A percentile compares a stretch with the other conserved stretches of the same genome.
Conservation (phyloP, 2,797 vertebrate species). For the Danio tinwini region DNA sequence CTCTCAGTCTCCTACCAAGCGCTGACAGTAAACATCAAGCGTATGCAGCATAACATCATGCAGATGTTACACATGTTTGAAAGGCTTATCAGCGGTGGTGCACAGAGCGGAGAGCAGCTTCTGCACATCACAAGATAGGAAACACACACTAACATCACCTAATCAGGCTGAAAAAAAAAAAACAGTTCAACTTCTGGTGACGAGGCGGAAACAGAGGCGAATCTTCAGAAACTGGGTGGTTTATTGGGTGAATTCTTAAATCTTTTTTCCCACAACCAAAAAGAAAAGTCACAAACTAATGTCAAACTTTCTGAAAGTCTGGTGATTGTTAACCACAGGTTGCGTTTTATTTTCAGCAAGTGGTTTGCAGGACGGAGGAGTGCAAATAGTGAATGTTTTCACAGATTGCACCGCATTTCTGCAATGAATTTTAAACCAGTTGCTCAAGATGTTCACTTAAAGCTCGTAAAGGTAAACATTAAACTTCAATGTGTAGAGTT, state of each 20-base stretch:
- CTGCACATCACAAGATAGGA: conserved; percentile 24
- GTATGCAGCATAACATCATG: not conserved
- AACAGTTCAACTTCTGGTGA: not conserved
- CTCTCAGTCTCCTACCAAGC: conserved; percentile 14
- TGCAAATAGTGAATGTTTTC: not conserved
- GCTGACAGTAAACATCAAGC: conserved; percentile 1
- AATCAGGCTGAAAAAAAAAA: not conserved
- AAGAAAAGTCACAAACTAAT: not conserved
- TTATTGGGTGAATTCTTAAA: not conserved
- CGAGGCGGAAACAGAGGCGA: not conserved
- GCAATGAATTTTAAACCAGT: not conserved
- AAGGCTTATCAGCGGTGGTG: conserved; percentile 4
- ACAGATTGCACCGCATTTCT: not conserved
- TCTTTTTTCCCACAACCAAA: not conserved
- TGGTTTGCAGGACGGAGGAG: not conserved
- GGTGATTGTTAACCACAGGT: not conserved
- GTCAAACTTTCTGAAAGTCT: conserved; percentile 2
- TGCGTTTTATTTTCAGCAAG: not conserved
- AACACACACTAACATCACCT: conserved; percentile 1
- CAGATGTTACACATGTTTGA: conserved; percentile 40
- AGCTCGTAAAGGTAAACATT: not conserved
- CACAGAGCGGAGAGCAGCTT: not conserved
- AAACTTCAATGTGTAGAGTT: not conserved
- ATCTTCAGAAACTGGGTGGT: not conserved
- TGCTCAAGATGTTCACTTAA: not conserved